Evolutionary conservation across 2,797 vertebrate genomes (phyloP).

Genomic region (Melopsittacus undulatus): DNA sequence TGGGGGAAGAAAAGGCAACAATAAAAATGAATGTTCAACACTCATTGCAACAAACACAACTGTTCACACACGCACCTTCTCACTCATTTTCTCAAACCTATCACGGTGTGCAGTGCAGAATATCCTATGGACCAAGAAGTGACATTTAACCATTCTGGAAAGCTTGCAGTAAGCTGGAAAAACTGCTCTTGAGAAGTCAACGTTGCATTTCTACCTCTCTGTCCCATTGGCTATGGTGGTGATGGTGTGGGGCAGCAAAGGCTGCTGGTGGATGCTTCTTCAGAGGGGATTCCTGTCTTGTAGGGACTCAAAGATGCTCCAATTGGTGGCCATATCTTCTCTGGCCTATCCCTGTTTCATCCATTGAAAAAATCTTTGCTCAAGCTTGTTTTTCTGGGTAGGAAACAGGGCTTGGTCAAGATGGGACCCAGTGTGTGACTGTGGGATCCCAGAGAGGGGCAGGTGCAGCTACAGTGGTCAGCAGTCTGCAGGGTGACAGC

Average conservation of each 20-base stretch:
- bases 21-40: slow-evolving; percentile 51
- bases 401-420: background rate
- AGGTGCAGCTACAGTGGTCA: background rate
- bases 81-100: slow-evolving; percentile 1
- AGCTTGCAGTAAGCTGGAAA: background rate
- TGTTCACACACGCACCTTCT: background rate
- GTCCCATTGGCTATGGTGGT: background rate
- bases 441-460: background rate
- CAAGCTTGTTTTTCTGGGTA: background rate
- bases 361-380: background rate
- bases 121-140: background rate
- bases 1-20: slow-evolving; percentile 16
- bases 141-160: background rate
- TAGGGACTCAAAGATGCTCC: background rate
- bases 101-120: background rate
- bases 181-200: background rate
- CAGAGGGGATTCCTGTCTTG: background rate
- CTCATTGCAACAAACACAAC: slow-evolving; percentile 40
- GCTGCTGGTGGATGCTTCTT: background rate
- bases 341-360: background rate
- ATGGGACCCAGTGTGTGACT: background rate
- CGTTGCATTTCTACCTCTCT: background rate
- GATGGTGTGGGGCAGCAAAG: background rate
- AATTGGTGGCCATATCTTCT: background rate
- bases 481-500: background rate